Evolutionary conservation across 1,140 invertebrate genomes (phyloP).

Genomic region (Calosoma granatense): DNA sequence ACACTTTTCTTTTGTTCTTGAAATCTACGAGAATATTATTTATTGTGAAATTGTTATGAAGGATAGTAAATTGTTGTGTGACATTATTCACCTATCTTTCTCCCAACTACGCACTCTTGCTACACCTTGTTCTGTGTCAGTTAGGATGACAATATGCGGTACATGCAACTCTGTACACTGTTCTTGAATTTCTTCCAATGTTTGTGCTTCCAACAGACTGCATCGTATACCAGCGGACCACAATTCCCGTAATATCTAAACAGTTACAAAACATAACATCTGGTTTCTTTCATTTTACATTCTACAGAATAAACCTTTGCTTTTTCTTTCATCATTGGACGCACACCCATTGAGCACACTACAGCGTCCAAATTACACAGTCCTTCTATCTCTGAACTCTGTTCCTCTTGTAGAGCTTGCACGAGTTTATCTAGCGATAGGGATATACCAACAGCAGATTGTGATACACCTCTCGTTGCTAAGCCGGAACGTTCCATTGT

Average conservation of each 20-base stretch:
- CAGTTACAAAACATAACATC: conserved; percentile 8
- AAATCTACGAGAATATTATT: conserved; percentile 32
- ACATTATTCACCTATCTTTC: conserved; percentile 37
- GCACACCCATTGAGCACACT: conserved; percentile 50
- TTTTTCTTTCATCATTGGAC: conserved; percentile 50
- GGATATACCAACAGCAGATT: conserved; percentile 62
- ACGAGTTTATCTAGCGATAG: conserved; percentile 63
- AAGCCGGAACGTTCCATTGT: conserved; percentile 30
- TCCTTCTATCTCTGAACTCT: conserved; percentile 33
- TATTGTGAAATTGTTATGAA: conserved; percentile 7
- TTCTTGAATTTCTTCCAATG: conserved; percentile 56
- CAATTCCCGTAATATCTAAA: conserved; percentile 33
- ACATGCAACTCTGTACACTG: conserved; percentile 52
- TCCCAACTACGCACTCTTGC: conserved; percentile 50
- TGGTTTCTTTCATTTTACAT: background rate
- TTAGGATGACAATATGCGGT: conserved; percentile 55
- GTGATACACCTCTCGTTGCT: conserved; percentile 36
- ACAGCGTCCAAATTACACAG: conserved; percentile 48
- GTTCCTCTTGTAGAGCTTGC: conserved; percentile 38
- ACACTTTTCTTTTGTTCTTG: conserved; percentile 49
- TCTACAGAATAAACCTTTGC: conserved; percentile 35
- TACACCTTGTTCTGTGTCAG: conserved; percentile 49
- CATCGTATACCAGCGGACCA: conserved; percentile 37
- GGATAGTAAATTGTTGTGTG: conserved; percentile 5
- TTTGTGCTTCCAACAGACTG: conserved; percentile 34